These are phyloP conservation scores for Tragulus kanchil DNA, from an alignment of 2,113 vertebrate genomes.

Conservation along the genomic window DNA sequence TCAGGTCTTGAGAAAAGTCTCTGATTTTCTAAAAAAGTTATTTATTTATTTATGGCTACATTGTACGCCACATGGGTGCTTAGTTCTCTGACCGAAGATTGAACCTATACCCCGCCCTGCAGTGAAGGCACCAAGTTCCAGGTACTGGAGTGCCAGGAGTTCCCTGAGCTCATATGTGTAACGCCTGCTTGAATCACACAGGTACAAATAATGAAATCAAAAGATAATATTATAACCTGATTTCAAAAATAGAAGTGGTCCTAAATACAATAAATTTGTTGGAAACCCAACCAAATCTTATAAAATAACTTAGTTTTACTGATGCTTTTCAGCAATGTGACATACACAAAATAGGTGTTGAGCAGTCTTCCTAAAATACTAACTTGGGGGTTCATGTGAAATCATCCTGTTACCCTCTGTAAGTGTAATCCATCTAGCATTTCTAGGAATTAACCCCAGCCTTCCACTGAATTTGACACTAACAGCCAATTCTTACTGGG, in stretches of 20 bases:
- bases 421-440: not conserved
- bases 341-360: not conserved
- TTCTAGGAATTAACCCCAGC: not conserved
- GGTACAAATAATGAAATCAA: not conserved
- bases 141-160: not conserved
- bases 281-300: constrained; percentile 35
- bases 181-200: not conserved
- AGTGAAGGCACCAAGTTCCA: not conserved
- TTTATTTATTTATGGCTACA: not conserved
- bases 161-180: not conserved
- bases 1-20: not conserved
- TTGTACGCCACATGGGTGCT: rapidly evolving
- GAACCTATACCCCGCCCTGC: not conserved
- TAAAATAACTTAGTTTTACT: constrained; percentile 15
- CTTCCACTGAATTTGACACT: not conserved
- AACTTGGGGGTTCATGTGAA: not conserved
- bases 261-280: not conserved
- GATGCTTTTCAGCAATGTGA: not conserved
- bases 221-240: not conserved
- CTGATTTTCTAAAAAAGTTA: not conserved
- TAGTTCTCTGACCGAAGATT: not conserved
- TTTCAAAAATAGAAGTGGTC: not conserved
- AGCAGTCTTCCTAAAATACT: not conserved
- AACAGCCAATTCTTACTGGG: not conserved
- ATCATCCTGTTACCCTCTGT: not conserved